Evolutionary conservation across 1,140 invertebrate genomes (phyloP), one percentile per base, ranked within the genome.

Genomic region (Drosophila tropicalis): DNA sequence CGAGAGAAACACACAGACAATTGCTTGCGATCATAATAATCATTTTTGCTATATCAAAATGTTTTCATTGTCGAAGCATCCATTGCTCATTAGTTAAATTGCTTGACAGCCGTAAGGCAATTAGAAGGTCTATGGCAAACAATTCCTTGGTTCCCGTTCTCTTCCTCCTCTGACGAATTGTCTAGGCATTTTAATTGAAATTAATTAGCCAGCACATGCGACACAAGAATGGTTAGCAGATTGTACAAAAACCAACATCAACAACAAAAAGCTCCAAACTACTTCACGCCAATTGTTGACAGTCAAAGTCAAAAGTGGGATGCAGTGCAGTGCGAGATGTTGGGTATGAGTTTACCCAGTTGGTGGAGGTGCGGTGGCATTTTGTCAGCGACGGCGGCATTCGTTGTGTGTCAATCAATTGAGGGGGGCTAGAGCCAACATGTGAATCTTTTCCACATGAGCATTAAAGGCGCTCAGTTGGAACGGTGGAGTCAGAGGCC

Each of bases 101-200:
- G 72, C 68, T 85, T 68, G 67, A 86, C 70, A 74, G 81, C 64
- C 65, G 79, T 86, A 73, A 87, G 83, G 79, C 83, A 86, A 86
- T 86, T 87, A 86, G 87, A 87, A 79, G 64, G 64, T 73, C 72
- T 74, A 65, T 86, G 76, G 79, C 69, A 82, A 76, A 75, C 69
- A 82, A 72, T 79, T 69, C 65, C 41, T 64, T 67, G 67, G 34
- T 36, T 36, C 9, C 17, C 19, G 10, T n/a, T 19, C 19, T 12
- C 44, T 19, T 19, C 19, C 40, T n/a, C 7, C 10, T 34, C 62
- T 75, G 78, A 72, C 79, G 58, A 81, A 72, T 55, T 68, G 79
- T 80, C 84, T 89, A 89, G 76, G 84, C 84, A 89, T 89, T 89
- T 86, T 87, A 87, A 89, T 87, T 89, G 83, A 87, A 87, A 89